Percentiles rank a stretch among this genome's conserved stretches.
Evolutionary conservation across 2,113 vertebrate species (phyloP).

Genomic region (Proterorhinus semilunaris): DNA sequence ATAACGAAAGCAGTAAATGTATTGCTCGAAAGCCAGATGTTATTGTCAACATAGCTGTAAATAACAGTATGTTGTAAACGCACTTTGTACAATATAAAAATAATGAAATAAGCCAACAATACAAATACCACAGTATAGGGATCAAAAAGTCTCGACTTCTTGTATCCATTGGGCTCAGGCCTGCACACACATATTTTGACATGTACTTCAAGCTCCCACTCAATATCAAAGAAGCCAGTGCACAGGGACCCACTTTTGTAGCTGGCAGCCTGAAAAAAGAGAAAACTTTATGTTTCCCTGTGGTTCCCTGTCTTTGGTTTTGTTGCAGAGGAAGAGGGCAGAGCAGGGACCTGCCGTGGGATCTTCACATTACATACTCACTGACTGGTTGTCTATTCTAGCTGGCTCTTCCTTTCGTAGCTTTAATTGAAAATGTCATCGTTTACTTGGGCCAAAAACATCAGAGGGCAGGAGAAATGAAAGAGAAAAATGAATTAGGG

Average conservation of each 20-base stretch:
- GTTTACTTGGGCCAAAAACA: conserved; percentile 24
- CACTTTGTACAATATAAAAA: not conserved
- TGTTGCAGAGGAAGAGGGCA: conserved; percentile 25
- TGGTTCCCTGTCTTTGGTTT: conserved; percentile 37
- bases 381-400: conserved; percentile 26
- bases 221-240: conserved; percentile 46
- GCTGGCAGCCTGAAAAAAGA: conserved; percentile 49
- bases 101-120: not conserved
- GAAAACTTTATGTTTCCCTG: conserved; percentile 50
- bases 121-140: conserved; percentile 1
- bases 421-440: conserved; percentile 28
- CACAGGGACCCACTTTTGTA: conserved; percentile 45
- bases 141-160: conserved; percentile 16
- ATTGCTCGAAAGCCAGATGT: too few relatives aligned
- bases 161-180: conserved; percentile 28
- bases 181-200: conserved; percentile 35
- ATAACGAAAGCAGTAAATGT: too few relatives aligned
- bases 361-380: conserved; percentile 22
- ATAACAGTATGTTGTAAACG: not conserved
- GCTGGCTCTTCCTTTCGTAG: conserved; percentile 13
- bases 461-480: conserved; percentile 14
- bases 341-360: conserved; percentile 17
- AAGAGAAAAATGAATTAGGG: not conserved
- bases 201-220: conserved; percentile 23
- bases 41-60: too few relatives aligned